Percentiles rank a stretch among this genome's conserved stretches.
These are phyloP conservation scores for Dryomyza anilis DNA, from an alignment of 2,888 invertebrate genomes.

Conservation along the genomic window DNA sequence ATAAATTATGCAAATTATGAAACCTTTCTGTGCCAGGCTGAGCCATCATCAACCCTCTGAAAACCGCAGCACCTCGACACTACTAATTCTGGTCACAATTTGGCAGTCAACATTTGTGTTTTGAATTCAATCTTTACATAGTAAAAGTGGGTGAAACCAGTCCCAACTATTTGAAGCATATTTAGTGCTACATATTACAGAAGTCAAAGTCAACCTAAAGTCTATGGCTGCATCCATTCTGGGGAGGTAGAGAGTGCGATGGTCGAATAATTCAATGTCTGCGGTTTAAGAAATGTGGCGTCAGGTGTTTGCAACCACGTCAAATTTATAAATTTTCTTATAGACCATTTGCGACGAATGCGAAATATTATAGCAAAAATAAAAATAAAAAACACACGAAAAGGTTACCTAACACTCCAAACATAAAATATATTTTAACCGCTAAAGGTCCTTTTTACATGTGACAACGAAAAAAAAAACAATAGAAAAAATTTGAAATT, in stretches of 20 bases:
- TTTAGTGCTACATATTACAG: background rate
- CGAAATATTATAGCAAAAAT: background rate
- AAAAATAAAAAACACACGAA: background rate
- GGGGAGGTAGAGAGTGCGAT: background rate
- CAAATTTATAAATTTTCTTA: background rate
- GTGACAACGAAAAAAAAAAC: background rate
- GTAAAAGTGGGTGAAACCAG: too few species aligned
- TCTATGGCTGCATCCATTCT: background rate
- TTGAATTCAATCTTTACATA: too few species aligned
- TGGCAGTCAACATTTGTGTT: background rate
- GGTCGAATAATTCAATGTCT: conserved; percentile 3
- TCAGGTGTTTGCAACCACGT: conserved; percentile 2
- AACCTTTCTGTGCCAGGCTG: background rate
- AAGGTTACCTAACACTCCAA: background rate
- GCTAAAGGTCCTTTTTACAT: too few species aligned
- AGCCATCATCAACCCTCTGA: background rate
- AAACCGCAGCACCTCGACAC: background rate
- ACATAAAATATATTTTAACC: too few species aligned
- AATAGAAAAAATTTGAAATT: background rate
- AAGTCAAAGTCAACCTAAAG: background rate
- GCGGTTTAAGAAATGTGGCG: conserved; percentile 10
- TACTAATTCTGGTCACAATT: background rate
- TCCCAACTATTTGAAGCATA: background rate
- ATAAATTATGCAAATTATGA: conserved; percentile 16
- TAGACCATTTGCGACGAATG: background rate